Evolutionary conservation across 2,797 vertebrate species (phyloP), one percentile per base, ranked within the genome.

Genomic region (Lycodopsis pacificus): DNA sequence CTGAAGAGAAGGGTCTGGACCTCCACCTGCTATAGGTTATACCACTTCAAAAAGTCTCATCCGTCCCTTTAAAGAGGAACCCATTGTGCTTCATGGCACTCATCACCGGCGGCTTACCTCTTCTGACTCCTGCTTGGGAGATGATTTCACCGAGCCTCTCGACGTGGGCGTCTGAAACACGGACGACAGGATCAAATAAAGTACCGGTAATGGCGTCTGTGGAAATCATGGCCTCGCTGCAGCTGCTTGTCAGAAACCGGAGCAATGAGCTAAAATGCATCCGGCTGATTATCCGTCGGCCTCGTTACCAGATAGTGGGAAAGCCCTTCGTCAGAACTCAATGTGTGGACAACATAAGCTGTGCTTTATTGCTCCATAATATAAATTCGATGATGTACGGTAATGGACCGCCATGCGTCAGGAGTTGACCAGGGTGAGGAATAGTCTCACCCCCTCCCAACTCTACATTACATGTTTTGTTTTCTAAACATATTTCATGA

Each of bases 121-220:
- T 40, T 96, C 95, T 7, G 79, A 10, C 14, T 95, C 95, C 42
- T 79, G 91, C 86, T 86, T 95, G 4, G 88, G 46, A 10, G 91
- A 90, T 0, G 73, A 77, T 76, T 93, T 96, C 72, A 93, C 1
- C 1, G 95, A 95, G 13, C 88, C 89, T 88, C 87, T 94, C 1
- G 90, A 84, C 3, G 76, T 12, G 12, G 72, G 42, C 75, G 75
- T 40, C 94, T 96, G 71, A 66, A 89, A 80, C 3, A 73, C 22
- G 3, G 77, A 76, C 3, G 20, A 80, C 1, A 44, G 1, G 71
- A 71, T 11, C 7, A 25, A 65, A 42, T n/a, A 0, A 64, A 13
- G 7, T n/a, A n/a, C n/a, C n/a, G n/a, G n/a, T 3, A 12, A 12
- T 7, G 17, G 7, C 0, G 32, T 63, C 7, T 20, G 48, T 22